phyloP scores from a whole-genome alignment of 2,797 vertebrate species.

The Gobionotothen gibberifrons region DNA sequence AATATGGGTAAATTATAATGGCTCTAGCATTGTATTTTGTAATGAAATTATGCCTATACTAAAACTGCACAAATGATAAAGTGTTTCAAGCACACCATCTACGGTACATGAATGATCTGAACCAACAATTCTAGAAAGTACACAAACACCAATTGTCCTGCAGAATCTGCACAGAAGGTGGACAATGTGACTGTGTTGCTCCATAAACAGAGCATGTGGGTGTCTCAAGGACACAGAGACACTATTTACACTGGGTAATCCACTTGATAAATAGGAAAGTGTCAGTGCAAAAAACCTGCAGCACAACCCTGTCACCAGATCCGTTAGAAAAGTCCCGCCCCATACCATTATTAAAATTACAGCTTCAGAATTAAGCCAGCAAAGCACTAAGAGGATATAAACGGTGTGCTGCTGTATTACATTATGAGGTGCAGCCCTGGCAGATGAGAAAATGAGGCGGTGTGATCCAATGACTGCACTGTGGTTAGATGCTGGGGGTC shows the following conservation, averaged over 20 bases:
- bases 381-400: slow-evolving; percentile 66
- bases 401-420: slow-evolving; percentile 37
- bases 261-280: slow-evolving; percentile 47
- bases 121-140: background rate
- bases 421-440: slow-evolving; percentile 42
- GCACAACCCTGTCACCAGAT: slow-evolving; percentile 30
- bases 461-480: slow-evolving; percentile 54
- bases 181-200: slow-evolving; percentile 52
- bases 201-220: slow-evolving; percentile 72
- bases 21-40: background rate
- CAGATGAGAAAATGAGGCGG: slow-evolving; percentile 50
- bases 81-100: background rate
- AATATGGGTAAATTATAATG: background rate
- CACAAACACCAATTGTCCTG: slow-evolving; percentile 23
- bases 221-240: slow-evolving; percentile 65
- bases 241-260: slow-evolving; percentile 57
- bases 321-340: slow-evolving; percentile 42
- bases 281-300: slow-evolving; percentile 53
- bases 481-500: slow-evolving; percentile 48
- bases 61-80: background rate
- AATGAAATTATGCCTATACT: background rate
- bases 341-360: slow-evolving; percentile 64
- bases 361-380: slow-evolving; percentile 57
- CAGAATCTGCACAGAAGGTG: slow-evolving; percentile 32
- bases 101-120: slow-evolving; percentile 1